Base-by-base conservation (phyloP, 2,888 invertebrate species). In the Eilema sororculum region DNA sequence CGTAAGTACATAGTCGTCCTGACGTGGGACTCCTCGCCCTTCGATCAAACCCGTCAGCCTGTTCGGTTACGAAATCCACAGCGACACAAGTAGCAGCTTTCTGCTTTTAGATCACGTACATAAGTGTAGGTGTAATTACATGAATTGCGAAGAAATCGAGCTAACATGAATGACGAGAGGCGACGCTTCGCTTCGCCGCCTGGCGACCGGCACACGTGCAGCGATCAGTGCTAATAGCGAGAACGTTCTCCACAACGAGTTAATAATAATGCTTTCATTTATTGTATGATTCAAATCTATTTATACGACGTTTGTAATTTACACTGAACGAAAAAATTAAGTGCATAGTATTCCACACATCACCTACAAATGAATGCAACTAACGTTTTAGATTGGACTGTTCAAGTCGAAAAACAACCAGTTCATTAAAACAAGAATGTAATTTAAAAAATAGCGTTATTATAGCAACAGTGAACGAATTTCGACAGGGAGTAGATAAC, bases 1-100 rank as follows among this genome's bases (percentile, higher is more conserved):
- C 89, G 94, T 95, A 93, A 94, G 94, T 94, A 94, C 92, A 86
- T 87, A 81, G 89, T 85, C 86, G 87, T 88, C 87, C 85, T 84
- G 87, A 86, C 86, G 86, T 85, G 87, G 85, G 85, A 82, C 80
- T 82, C 79, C 79, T 86, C 86, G 83, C 86, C 84, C 84, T 85
- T 86, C 77, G 82, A 78, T 79, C 79, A 76, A 84, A 85, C 78
- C 78, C 72, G 76, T 78, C 77, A 73, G 72, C 75, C 69, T 68
- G 74, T 73, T 74, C 70, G 76, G 74, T 75, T 75, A 79, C 73
- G 73, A 78, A 76, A 72, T 64, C 68, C 62, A 75, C 77, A 61
- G 77, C 81, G 79, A 82, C 80, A 76, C 75, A 81, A 85, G 84
- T 81, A 83, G 82, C 81, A 81, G 76, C 82, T 81, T 86, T 88